Percentiles rank a stretch among this genome's conserved stretches.
Evolutionary conservation across 2,888 invertebrate genomes (phyloP).

Genomic region (Lysandra coridon): DNA sequence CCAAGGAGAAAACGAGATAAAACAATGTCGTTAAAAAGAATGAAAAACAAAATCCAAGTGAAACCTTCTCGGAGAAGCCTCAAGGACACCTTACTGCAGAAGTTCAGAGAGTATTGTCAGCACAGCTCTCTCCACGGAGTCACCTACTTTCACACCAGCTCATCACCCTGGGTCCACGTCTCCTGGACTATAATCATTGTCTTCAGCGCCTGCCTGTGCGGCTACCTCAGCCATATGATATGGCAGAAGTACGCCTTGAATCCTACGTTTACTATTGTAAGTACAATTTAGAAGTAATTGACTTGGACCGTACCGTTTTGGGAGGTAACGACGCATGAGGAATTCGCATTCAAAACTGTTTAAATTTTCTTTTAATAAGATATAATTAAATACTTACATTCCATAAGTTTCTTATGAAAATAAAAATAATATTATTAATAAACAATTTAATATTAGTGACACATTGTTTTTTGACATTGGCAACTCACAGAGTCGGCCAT

Average conservation of each 20-base stretch:
- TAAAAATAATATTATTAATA: no score
- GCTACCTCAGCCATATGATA: constrained; percentile 63
- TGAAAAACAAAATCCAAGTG: constrained; percentile 1
- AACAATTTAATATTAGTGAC: no score
- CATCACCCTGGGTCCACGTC: constrained; percentile 45
- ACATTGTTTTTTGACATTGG: no score
- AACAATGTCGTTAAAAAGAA: neutral
- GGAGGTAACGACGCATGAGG: no score
- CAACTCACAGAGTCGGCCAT: no score
- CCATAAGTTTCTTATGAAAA: no score
- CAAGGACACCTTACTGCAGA: constrained; percentile 38
- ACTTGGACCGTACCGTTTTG: no score
- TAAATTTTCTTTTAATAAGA: no score
- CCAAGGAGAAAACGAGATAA: neutral
- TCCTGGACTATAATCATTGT: constrained; percentile 55
- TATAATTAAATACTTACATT: no score
- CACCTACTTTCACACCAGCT: constrained; percentile 54
- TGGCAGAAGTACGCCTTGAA: constrained; percentile 62
- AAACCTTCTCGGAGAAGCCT: constrained; percentile 4
- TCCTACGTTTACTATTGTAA: constrained; percentile 69
- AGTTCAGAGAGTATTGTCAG: constrained; percentile 52
- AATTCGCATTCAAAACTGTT: no score
- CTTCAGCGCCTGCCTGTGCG: constrained; percentile 53
- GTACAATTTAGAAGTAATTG: constrained; percentile 37
- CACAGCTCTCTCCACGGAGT: constrained; percentile 63